These are phyloP conservation scores for Chrysemys picta DNA, from an alignment of 2,113 vertebrate genomes.

Conservation along the genomic window DNA sequence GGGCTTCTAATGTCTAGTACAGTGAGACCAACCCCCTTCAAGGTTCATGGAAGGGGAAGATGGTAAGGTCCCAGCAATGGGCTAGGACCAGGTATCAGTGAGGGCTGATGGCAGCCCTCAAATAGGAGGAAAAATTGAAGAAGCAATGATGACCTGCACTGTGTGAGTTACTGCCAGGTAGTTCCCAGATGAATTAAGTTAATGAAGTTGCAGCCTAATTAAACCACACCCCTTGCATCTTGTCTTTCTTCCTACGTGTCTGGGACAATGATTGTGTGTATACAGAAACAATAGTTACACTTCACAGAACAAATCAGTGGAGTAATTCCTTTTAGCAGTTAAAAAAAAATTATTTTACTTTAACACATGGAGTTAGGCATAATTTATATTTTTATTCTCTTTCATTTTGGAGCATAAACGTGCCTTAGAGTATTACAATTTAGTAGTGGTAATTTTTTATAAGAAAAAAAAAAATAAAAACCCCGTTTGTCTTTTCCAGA, in stretches of 20 bases:
- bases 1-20: background rate
- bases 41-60: background rate
- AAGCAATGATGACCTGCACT: background rate
- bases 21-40: background rate
- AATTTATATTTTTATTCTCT: background rate
- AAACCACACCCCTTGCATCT: background rate
- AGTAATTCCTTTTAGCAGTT: background rate
- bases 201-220: background rate
- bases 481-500: background rate
- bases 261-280: background rate
- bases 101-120: background rate
- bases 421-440: background rate
- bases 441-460: background rate
- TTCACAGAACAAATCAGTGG: background rate
- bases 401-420: background rate
- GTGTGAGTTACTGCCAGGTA: background rate
- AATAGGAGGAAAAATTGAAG: background rate
- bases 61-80: background rate
- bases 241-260: background rate
- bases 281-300: background rate
- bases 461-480: background rate
- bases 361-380: background rate
- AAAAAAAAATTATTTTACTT: background rate
- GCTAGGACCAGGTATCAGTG: fast-evolving
- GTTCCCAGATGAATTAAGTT: background rate